phyloP scores from a whole-genome alignment of 2,113 vertebrate species.

The Coturnix japonica region DNA sequence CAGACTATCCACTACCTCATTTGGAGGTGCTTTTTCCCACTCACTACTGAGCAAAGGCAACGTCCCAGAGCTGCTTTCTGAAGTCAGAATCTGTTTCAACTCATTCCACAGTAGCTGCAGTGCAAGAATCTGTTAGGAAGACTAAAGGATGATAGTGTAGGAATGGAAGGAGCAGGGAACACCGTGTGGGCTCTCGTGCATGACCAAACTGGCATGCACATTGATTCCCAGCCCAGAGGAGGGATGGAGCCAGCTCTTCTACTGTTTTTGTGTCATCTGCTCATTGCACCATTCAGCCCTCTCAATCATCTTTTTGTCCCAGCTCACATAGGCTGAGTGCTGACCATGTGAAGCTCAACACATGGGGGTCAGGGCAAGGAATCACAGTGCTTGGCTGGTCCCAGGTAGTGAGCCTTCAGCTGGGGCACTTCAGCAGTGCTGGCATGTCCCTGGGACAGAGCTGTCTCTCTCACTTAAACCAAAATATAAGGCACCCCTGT shows the following conservation, averaged over 20 bases:
- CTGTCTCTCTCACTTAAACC: neutral
- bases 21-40: neutral
- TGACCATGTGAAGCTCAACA: neutral
- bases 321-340: accelerated
- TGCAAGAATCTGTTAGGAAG: neutral
- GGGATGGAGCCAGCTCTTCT: constrained; percentile 16
- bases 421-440: neutral
- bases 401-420: neutral
- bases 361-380: neutral
- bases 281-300: neutral
- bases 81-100: neutral
- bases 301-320: constrained; percentile 17
- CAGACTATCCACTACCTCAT: neutral
- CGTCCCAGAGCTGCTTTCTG: neutral
- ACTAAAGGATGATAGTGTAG: neutral
- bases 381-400: accelerated
- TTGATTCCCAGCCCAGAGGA: constrained; percentile 54
- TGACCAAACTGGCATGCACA: constrained; percentile 2
- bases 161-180: accelerated
- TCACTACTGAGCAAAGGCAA: neutral
- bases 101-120: neutral
- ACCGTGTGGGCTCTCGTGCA: constrained; percentile 1
- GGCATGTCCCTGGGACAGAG: neutral
- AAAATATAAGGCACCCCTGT: neutral
- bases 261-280: neutral